Conservation (phyloP, 1,140 invertebrate genomes). For the Lithobius niger region DNA sequence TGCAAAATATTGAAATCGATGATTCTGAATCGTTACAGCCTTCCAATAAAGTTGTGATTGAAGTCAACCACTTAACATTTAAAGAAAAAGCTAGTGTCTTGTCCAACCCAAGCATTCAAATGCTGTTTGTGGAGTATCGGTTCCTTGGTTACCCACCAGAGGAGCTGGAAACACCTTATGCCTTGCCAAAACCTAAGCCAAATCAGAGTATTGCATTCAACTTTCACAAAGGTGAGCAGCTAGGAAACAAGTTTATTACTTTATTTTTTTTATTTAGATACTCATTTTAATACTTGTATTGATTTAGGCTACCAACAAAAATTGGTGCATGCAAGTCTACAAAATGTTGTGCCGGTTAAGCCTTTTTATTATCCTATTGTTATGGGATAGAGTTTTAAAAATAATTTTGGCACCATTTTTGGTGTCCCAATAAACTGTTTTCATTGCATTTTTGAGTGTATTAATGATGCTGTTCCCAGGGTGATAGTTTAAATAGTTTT, state of each 20-base stretch:
- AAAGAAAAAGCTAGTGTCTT: constrained; percentile 25
- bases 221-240: constrained; percentile 20
- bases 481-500: too few species aligned
- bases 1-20: not conserved
- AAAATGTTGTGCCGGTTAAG: too few species aligned
- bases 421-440: too few species aligned
- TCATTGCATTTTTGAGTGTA: too few species aligned
- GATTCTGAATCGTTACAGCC: not conserved
- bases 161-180: constrained; percentile 34
- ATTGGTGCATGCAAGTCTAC: too few species aligned
- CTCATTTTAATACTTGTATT: not conserved
- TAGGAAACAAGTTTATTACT: too few species aligned
- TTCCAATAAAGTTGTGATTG: constrained; percentile 20
- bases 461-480: too few species aligned
- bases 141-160: constrained; percentile 32
- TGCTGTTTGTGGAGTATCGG: constrained; percentile 34
- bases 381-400: too few species aligned
- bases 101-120: constrained; percentile 25
- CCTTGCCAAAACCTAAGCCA: constrained; percentile 31
- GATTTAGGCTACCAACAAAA: too few species aligned
- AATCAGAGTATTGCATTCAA: constrained; percentile 30
- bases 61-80: constrained; percentile 26
- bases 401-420: too few species aligned
- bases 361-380: too few species aligned
- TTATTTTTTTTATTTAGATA: not conserved